These are phyloP conservation scores for Platanista minor DNA, from an alignment of 2,113 vertebrate genomes.

Conservation along the genomic window DNA sequence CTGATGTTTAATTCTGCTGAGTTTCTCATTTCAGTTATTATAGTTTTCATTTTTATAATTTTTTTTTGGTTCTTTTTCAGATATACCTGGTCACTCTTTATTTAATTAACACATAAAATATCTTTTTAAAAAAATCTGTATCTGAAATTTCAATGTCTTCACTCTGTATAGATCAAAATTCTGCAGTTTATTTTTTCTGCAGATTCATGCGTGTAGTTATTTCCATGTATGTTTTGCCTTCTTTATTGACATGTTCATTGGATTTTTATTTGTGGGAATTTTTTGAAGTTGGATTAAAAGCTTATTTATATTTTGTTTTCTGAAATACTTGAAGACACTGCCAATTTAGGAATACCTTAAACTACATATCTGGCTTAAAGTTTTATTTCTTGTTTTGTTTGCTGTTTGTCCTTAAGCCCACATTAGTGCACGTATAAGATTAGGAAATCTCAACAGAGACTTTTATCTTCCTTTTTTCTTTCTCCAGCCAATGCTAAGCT, in stretches of 20 bases:
- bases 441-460: background rate
- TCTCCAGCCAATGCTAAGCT: background rate
- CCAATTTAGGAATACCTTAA: background rate
- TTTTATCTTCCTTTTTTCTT: background rate
- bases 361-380: background rate
- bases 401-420: background rate
- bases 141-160: background rate
- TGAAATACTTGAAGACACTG: background rate
- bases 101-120: background rate
- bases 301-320: background rate
- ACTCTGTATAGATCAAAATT: background rate
- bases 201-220: background rate
- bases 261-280: background rate
- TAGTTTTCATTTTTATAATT: background rate
- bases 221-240: background rate
- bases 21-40: background rate
- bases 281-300: background rate
- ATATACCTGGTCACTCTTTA: background rate
- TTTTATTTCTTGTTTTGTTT: background rate
- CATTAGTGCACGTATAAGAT: background rate
- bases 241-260: background rate
- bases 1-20: background rate
- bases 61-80: slow-evolving; percentile 7
- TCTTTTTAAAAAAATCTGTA: background rate
- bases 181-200: background rate